Percentiles rank a stretch among this genome's conserved stretches.
Conservation (phyloP, 2,797 vertebrate genomes). For the Acestrorhynchus altus region DNA sequence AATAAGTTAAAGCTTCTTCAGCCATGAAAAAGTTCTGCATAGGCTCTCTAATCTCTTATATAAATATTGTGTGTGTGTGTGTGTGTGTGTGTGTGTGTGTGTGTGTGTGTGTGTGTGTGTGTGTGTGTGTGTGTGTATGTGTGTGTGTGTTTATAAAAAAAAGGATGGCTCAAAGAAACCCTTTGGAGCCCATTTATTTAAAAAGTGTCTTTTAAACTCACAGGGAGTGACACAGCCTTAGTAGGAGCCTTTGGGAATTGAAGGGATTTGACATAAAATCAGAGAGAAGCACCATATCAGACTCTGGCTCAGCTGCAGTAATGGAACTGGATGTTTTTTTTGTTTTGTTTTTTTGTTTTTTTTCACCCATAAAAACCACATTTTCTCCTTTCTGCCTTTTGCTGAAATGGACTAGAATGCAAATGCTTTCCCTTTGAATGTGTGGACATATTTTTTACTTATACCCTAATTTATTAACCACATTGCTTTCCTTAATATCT, state of each 20-base stretch:
- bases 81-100: no score
- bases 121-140: no score
- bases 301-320: constrained; percentile 11
- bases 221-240: neutral
- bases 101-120: no score
- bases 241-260: neutral
- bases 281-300: constrained; percentile 8
- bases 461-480: neutral
- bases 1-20: no score
- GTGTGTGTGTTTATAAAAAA: no score
- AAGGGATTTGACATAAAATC: constrained; percentile 20
- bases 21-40: no score
- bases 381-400: neutral
- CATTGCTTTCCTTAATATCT: neutral
- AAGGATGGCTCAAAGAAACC: no score
- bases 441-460: neutral
- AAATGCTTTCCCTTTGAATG: neutral
- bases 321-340: neutral
- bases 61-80: no score
- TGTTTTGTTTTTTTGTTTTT: no score
- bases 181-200: no score
- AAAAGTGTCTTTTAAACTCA: neutral
- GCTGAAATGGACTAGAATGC: neutral
- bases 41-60: no score
- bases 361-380: constrained; percentile 5